A percentile compares a stretch with the other conserved stretches of the same genome.
Evolutionary conservation across 2,888 invertebrate species (phyloP).

Genomic region (Troglohyphantes excavatus): DNA sequence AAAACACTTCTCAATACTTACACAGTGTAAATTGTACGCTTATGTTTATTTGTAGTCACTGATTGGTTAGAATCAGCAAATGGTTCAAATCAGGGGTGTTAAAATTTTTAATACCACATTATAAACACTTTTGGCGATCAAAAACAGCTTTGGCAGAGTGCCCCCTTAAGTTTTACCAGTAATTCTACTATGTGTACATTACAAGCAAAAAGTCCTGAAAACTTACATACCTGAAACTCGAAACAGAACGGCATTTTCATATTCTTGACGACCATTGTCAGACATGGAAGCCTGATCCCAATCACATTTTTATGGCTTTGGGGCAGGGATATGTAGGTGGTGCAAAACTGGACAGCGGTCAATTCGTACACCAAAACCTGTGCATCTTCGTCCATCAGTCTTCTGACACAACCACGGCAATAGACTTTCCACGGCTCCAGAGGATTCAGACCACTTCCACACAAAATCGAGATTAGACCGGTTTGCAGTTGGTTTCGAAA

Average conservation of each 20-base stretch:
- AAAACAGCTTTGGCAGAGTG: no score
- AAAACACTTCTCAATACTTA: no score
- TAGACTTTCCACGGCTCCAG: conserved; percentile 30
- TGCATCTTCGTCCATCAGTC: conserved; percentile 56
- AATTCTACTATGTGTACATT: no score
- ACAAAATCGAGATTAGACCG: conserved; percentile 44
- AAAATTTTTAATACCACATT: no score
- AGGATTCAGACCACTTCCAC: conserved; percentile 62
- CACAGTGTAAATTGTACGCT: no score
- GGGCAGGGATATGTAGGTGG: conserved; percentile 57
- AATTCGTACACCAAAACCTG: conserved; percentile 55
- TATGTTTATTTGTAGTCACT: no score
- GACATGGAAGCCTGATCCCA: conserved; percentile 69
- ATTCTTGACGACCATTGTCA: conserved; percentile 67
- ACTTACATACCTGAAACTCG: conserved; percentile 29
- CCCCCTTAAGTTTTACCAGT: no score
- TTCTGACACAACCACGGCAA: conserved; percentile 44
- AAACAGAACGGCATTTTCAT: conserved; percentile 63
- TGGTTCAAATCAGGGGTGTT: no score
- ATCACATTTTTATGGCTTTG: conserved; percentile 7
- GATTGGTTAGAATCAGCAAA: no score
- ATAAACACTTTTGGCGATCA: no score
- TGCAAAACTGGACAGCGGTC: conserved; percentile 45
- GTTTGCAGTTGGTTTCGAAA: conserved; percentile 68
- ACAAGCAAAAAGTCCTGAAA: no score